Conservation (phyloP, 1,140 invertebrate species). For the Drosophila ficusphila region DNA sequence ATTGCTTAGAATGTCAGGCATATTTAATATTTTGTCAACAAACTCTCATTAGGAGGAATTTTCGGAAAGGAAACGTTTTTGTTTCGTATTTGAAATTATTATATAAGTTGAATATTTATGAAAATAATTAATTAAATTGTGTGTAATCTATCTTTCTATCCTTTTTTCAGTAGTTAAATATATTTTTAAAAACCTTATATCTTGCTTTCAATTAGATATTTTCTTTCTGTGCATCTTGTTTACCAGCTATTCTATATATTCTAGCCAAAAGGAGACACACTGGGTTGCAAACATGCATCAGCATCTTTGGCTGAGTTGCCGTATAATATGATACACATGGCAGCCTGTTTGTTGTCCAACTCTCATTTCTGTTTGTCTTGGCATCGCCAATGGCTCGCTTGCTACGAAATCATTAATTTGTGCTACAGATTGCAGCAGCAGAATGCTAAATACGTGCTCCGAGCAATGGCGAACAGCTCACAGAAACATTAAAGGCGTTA, state of each 20-base stretch:
- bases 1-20: conserved; percentile 26
- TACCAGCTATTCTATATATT: conserved; percentile 23
- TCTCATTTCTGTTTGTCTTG: conserved; percentile 37
- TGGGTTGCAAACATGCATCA: conserved; percentile 28
- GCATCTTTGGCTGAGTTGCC: conserved; percentile 33
- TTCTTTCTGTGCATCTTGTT: conserved; percentile 13
- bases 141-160: too few species aligned
- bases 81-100: too few species aligned
- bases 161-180: too few species aligned
- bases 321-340: conserved; percentile 36
- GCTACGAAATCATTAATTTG: conserved; percentile 45
- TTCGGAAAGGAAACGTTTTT: not conserved
- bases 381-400: not conserved
- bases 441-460: conserved; percentile 51
- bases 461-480: conserved; percentile 23
- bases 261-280: conserved; percentile 1
- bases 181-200: not conserved
- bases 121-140: too few species aligned
- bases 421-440: conserved; percentile 38
- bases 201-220: not conserved
- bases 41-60: not conserved
- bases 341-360: conserved; percentile 39
- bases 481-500: conserved; percentile 34
- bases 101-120: too few species aligned
- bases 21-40: conserved; percentile 27